Evolutionary conservation across 2,888 invertebrate genomes (phyloP).

Genomic region (Spodoptera exigua): DNA sequence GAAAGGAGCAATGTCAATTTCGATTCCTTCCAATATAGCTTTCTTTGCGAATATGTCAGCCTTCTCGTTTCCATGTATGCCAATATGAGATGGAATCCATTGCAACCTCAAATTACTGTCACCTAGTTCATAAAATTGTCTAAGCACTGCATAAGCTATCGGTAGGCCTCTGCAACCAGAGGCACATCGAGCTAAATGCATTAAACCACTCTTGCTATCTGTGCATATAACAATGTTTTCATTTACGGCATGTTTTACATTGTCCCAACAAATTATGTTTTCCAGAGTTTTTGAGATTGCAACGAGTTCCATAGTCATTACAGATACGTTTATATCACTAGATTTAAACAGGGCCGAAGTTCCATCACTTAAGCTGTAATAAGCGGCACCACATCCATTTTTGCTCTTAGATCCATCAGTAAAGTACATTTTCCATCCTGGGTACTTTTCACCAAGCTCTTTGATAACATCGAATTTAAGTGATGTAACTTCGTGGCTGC

Average conservation of each 20-base stretch:
- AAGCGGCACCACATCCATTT: constrained; percentile 11
- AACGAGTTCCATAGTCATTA: constrained; percentile 4
- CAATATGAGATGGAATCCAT: too few relatives aligned
- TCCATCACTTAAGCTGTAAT: constrained; percentile 8
- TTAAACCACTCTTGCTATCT: constrained; percentile 4
- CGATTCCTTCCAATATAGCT: constrained; percentile 1
- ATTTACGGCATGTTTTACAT: neutral
- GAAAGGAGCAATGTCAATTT: constrained; percentile 6
- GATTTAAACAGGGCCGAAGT: constrained; percentile 1
- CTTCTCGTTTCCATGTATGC: too few relatives aligned
- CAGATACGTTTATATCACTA: neutral
- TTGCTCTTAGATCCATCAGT: constrained; percentile 14
- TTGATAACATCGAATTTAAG: constrained; percentile 11
- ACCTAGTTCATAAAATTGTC: too few relatives aligned
- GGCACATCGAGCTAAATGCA: too few relatives aligned
- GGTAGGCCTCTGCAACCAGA: neutral
- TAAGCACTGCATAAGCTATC: constrained; percentile 5
- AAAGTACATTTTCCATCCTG: constrained; percentile 11
- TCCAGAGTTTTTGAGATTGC: too few relatives aligned
- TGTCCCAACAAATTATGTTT: neutral
- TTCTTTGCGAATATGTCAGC: constrained; percentile 8
- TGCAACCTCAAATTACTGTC: too few relatives aligned
- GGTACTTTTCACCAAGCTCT: constrained; percentile 10
- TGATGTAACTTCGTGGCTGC: constrained; percentile 11
- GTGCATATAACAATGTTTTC: constrained; percentile 5